Percentiles rank a stretch among this genome's conserved stretches.
Conservation (phyloP, 2,113 vertebrate species). For the Dissostichus mawsoni region DNA sequence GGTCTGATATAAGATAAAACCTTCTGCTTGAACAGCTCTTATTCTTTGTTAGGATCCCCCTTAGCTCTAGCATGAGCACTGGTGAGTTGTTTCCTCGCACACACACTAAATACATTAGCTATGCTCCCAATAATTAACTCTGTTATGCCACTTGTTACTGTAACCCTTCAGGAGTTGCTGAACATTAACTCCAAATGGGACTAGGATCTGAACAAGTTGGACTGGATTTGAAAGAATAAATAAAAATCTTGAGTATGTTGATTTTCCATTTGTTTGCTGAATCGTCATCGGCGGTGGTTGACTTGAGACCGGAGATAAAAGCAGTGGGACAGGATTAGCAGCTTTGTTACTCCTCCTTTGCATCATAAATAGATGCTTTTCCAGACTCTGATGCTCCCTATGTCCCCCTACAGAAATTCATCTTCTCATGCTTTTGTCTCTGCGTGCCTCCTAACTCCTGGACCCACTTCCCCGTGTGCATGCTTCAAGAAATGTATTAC, state of each 20-base stretch:
- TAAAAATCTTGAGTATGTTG: background rate
- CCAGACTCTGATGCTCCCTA: background rate
- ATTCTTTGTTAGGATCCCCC: no score
- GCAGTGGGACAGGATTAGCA: background rate
- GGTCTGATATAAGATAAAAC: background rate
- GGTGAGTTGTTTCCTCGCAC: background rate
- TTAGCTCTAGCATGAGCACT: no score
- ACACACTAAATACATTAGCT: constrained; percentile 24
- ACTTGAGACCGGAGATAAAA: background rate
- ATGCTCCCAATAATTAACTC: background rate
- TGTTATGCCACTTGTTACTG: constrained; percentile 11
- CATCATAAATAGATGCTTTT: background rate
- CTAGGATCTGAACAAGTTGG: background rate
- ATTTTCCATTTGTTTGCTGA: background rate
- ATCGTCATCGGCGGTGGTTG: background rate
- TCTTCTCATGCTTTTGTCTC: background rate
- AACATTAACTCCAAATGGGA: constrained; percentile 16
- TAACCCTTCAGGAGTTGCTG: constrained; percentile 23
- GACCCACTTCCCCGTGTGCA: constrained; percentile 27
- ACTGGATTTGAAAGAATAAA: background rate
- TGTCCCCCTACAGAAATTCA: background rate
- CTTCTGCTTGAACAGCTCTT: constrained; percentile 6
- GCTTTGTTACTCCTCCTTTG: background rate
- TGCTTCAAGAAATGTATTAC: no score
- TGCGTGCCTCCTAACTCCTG: constrained; percentile 2